phyloP scores from a whole-genome alignment of 1,140 invertebrate genomes.

The Probaryconus sp. region DNA sequence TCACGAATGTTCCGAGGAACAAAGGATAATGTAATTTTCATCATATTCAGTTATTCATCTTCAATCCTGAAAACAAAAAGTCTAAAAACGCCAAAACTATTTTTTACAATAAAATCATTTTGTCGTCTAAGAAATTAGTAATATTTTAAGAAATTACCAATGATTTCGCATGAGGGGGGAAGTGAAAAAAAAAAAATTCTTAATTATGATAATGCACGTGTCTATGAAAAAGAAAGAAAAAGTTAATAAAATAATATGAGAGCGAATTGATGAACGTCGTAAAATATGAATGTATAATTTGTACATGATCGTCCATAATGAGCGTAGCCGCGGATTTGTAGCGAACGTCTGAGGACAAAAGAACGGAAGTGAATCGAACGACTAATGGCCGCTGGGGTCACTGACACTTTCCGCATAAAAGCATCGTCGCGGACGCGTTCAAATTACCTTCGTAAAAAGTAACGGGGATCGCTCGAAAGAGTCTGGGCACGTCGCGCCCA shows the following conservation, averaged over 20 bases:
- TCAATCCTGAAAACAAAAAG: too few relatives aligned
- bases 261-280: constrained; percentile 1
- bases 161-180: too few relatives aligned
- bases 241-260: constrained; percentile 9
- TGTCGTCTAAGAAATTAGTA: too few relatives aligned
- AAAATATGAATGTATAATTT: constrained; percentile 10
- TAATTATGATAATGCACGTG: too few relatives aligned
- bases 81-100: too few relatives aligned
- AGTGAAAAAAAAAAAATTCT: too few relatives aligned
- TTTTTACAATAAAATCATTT: too few relatives aligned
- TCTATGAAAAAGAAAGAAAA: too few relatives aligned
- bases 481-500: constrained; percentile 58
- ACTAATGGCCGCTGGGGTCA: constrained; percentile 66
- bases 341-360: constrained; percentile 42
- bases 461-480: constrained; percentile 67
- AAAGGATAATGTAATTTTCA: background rate
- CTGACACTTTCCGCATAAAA: constrained; percentile 68
- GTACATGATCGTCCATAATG: background rate
- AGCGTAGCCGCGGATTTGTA: constrained; percentile 23
- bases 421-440: constrained; percentile 55
- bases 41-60: too few relatives aligned
- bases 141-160: too few relatives aligned
- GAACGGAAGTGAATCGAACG: constrained; percentile 64
- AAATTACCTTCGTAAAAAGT: constrained; percentile 66
- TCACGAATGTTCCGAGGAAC: constrained; percentile 18